Evolutionary conservation across 2,888 invertebrate species (phyloP).

Genomic region (Hypselothyrea guttata): DNA sequence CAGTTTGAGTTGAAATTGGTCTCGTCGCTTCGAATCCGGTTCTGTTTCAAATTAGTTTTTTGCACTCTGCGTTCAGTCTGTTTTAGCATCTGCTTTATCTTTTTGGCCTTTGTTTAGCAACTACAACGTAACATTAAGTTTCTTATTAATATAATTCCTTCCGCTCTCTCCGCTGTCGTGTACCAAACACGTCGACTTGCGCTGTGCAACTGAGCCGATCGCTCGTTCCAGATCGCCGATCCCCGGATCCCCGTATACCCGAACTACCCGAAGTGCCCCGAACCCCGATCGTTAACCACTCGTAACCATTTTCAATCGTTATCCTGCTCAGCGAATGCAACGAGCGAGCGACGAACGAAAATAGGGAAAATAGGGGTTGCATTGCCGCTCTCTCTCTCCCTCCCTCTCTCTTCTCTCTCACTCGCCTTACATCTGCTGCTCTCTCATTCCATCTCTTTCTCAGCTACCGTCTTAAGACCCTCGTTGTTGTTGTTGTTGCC

Average conservation of each 20-base stretch:
- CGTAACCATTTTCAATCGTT: too few species aligned
- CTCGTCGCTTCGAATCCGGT: slow-evolving; percentile 66
- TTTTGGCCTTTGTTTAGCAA: slow-evolving; percentile 21
- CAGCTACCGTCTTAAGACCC: slow-evolving; percentile 46
- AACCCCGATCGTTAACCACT: slow-evolving; percentile 24
- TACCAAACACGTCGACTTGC: slow-evolving; percentile 70
- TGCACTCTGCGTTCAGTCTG: slow-evolving; percentile 55
- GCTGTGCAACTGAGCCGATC: slow-evolving; percentile 74
- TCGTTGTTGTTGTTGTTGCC: slow-evolving; percentile 59
- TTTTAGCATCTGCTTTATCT: slow-evolving; percentile 26
- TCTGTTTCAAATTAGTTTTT: slow-evolving; percentile 61
- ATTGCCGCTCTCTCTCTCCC: not conserved
- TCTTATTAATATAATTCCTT: slow-evolving; percentile 16
- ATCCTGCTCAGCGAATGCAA: slow-evolving; percentile 14
- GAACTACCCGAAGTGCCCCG: slow-evolving; percentile 5
- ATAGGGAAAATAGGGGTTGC: slow-evolving; percentile 55
- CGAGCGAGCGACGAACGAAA: too few species aligned
- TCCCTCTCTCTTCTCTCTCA: too few species aligned
- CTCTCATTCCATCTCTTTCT: not conserved
- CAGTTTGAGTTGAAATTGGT: too few species aligned
- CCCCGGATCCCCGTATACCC: slow-evolving; percentile 41
- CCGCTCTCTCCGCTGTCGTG: slow-evolving; percentile 39
- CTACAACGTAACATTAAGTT: slow-evolving; percentile 10
- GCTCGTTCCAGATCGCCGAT: slow-evolving; percentile 74
- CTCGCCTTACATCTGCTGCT: not conserved